Evolutionary conservation across 1,140 invertebrate species (phyloP), one percentile per base, ranked within the genome.

Genomic region (Xylocopa sonorina): DNA sequence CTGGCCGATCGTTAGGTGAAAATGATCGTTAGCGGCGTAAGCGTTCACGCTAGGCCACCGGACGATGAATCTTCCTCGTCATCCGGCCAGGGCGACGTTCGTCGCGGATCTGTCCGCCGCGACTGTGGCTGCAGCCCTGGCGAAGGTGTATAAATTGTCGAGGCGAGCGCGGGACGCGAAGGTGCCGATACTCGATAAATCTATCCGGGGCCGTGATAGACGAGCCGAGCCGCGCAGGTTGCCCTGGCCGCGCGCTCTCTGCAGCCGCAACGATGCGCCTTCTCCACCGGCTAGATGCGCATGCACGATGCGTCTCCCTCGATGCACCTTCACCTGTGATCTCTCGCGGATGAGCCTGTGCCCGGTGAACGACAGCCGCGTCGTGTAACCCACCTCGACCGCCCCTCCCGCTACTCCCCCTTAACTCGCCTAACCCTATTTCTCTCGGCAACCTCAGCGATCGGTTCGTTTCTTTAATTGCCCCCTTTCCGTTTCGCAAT

Each of bases 131-230:
- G 79, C 71, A 81, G 71, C 69, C 55, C 60, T n/a, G 63, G 58
- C 60, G 76, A 83, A 83, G 85, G 83, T 83, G 75, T 83, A 89
- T 89, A 89, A 89, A 89, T 89, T 84, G 84, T 84, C 74, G 68
- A 83, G 66, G 83, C 63, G 72, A 82, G 86, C 64, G 82, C 84
- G 84, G 83, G 79, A 87, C 87, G 78, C 68, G 88, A 77, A 88
- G 86, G 88, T 89, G 88, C 84, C 88, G 88, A 90, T 89, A 88
- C 87, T 84, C 88, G 88, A 90, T 89, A 89, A 90, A 90, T 90
- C 87, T 88, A 89, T 89, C 87, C 82, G 48, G 53, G 0, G 58
- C 71, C 76, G 87, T 89, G 89, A 90, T 90, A 88, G 88, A 90
- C 87, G 87, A 89, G 88, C 81, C 75, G 71, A 80, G 81, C n/a